Evolutionary conservation across 2,113 vertebrate species (phyloP), one percentile per base, ranked within the genome.

Genomic region (Indicator indicator): DNA sequence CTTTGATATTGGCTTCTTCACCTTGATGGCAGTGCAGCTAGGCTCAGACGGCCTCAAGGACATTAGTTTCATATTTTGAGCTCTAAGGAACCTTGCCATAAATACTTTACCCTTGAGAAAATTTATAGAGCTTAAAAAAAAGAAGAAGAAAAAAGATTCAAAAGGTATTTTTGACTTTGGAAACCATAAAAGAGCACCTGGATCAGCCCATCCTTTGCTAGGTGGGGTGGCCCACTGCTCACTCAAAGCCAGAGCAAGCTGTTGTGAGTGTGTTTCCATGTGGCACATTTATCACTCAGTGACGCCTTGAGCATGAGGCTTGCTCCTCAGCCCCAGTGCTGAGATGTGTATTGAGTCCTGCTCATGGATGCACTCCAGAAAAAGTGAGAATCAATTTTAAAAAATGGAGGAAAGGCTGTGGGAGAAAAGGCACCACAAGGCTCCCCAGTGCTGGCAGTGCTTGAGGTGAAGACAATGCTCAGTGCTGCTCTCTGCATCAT

Each of bases 271-370:
- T 2, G 1, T 42, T 46, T 48, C 67, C 28, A 2, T 1, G 28
- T 2, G 16, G 19, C 2, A 1, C 13, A 1, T 27, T 71, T 44
- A 7, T 52, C 23, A 0, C 28, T 42, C 21, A 46, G 15, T 32
- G 40, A 18, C 11, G 18, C n/a, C 30, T 50, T 0, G 0, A 40
- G 50, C 33, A 16, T 0, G 7, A 52, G 60, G 13, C 12, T 78
- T 0, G 0, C 38, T 79, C 28, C 48, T 79, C n/a, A 9, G 6
- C 23, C 14, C 33, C 74, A 1, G 0, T 5, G 16, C 15, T 59
- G 64, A 69, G 75, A 6, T 1, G 6, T 28, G 12, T 0, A 3
- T 46, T 28, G 21, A 13, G 28, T 73, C 26, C 73, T 2, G 1
- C 36, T 76, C 33, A 6, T 3, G 12, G 63, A 38, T 58, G n/a